Base-by-base conservation (phyloP, 2,888 invertebrate species). In the Tricholauxania praeusta region DNA sequence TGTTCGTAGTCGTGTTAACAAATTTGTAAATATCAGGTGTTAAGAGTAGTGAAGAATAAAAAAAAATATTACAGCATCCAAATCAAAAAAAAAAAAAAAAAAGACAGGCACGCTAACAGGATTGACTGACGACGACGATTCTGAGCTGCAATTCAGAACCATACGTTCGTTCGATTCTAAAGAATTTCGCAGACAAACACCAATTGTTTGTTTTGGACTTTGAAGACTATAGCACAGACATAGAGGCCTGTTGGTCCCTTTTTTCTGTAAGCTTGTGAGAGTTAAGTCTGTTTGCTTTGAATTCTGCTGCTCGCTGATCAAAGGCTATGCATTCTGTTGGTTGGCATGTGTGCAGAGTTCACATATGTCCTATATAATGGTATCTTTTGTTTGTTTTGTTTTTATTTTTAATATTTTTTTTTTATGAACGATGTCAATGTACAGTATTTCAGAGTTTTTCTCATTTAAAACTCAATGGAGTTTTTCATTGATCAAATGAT, bases 1-100 rank as follows among this genome's bases (percentile, higher is more conserved):
- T 73, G 49, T 28, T 68, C 53, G 71, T 32, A 72, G 60, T 77
- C 77, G 78, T 80, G 80, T 78, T 80, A 81, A 79, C 80, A 83
- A 85, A 83, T 83, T 80, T 83, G 82, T 82, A 80, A 79, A 81
- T 79, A 82, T 77, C 84, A 85, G 85, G 84, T 85, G 85, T 84
- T 85, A 81, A 78, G 79, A 78, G 57, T 28, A 4, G 28, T 28
- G 74, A 77, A 72, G 72, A 73, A 75, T 39, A 39, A 39, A 53
- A 53, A 15, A 53, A 53, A 19, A 19, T 17, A 53, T 19, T 53
- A 53, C 19, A 19, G 19, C 17, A 53, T n/a, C 17, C n/a, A 19
- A 2, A n/a, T 53, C 5, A 3, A 17, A 17, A 17, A 15, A 53
- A 17, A 17, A 6, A 53, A n/a, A 12, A 53, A 53, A 53, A 8